Conservation (phyloP, 2,113 vertebrate genomes). For the Leucosticte australis region DNA sequence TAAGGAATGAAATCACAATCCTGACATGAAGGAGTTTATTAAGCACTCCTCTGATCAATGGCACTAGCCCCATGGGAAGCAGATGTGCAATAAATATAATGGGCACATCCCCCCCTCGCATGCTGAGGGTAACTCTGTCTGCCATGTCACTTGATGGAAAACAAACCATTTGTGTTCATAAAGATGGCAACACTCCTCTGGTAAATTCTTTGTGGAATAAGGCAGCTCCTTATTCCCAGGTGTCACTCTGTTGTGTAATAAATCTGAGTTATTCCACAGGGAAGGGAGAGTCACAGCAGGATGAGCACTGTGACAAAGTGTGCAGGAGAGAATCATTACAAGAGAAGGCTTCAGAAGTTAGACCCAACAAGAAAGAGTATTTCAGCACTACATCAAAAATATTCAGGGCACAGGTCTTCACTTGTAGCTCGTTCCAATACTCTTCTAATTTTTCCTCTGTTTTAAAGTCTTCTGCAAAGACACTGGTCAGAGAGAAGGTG, state of each 20-base stretch:
- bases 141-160: slow-evolving; percentile 28
- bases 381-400: neutral
- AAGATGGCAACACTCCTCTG: neutral
- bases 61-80: neutral
- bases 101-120: neutral
- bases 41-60: slow-evolving; percentile 47
- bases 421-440: neutral
- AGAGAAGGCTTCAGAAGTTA: neutral
- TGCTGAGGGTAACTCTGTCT: slow-evolving; percentile 4
- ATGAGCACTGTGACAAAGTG: neutral
- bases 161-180: slow-evolving; percentile 22
- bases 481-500: neutral
- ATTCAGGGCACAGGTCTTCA: neutral
- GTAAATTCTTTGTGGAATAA: neutral
- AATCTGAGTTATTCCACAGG: neutral
- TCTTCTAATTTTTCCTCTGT: neutral
- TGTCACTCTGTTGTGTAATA: neutral
- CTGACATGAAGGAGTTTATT: slow-evolving; percentile 49
- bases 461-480: neutral
- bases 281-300: neutral
- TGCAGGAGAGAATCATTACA: neutral
- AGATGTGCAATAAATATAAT: neutral
- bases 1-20: slow-evolving; percentile 32
- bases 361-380: neutral
- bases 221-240: neutral